Percentiles rank a stretch among this genome's conserved stretches.
phyloP scores from a whole-genome alignment of 2,888 invertebrate species.

The Scotopteryx bipunctaria region DNA sequence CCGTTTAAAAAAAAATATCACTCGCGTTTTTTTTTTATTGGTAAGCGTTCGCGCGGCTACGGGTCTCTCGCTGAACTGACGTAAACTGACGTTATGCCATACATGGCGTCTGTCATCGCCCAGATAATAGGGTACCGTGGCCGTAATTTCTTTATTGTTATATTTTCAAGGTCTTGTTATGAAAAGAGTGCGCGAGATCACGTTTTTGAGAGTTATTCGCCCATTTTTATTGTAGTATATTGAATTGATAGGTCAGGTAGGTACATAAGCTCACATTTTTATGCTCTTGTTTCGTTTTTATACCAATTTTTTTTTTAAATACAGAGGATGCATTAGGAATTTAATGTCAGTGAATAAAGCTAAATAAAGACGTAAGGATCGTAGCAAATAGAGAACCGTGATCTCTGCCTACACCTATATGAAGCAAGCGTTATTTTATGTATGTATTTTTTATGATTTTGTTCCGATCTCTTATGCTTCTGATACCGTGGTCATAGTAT shows the following conservation, averaged over 20 bases:
- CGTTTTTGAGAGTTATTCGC: neutral
- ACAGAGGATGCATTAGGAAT: too few relatives aligned
- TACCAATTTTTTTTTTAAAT: too few relatives aligned
- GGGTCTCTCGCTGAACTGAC: slow-evolving; percentile 25
- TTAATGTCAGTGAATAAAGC: too few relatives aligned
- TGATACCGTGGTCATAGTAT: too few relatives aligned
- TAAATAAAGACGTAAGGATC: too few relatives aligned
- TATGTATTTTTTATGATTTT: too few relatives aligned
- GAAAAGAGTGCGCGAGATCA: neutral
- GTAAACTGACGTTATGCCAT: slow-evolving; percentile 33
- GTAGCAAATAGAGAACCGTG: too few relatives aligned
- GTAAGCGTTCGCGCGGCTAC: slow-evolving; percentile 33
- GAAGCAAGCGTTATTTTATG: too few relatives aligned
- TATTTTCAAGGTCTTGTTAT: slow-evolving; percentile 21
- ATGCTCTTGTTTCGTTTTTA: too few relatives aligned
- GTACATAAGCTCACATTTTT: too few relatives aligned
- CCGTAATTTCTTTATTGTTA: slow-evolving; percentile 21
- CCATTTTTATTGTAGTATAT: neutral
- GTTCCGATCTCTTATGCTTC: too few relatives aligned
- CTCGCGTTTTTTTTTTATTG: slow-evolving; percentile 33
- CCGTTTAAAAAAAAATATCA: slow-evolving; percentile 22
- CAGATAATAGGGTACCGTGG: slow-evolving; percentile 38
- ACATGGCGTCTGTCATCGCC: slow-evolving; percentile 36
- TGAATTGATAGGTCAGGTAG: neutral
- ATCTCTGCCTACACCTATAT: too few relatives aligned